Conservation (phyloP, 2,888 invertebrate genomes). For the Athrips mouffetella region DNA sequence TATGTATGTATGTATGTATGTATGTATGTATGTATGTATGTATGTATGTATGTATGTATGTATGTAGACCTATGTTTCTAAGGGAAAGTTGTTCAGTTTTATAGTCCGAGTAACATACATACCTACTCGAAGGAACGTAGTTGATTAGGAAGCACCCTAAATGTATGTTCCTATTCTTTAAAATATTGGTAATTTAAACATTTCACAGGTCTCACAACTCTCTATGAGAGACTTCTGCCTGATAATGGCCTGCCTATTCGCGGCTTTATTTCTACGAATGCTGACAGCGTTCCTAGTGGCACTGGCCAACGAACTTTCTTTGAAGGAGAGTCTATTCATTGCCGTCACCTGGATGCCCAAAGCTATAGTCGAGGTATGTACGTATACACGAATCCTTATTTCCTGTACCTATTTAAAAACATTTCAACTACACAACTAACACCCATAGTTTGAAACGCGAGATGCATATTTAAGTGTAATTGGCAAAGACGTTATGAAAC, state of each 20-base stretch:
- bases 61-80: too few relatives aligned
- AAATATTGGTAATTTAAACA: slow-evolving; percentile 8
- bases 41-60: too few relatives aligned
- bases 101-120: too few relatives aligned
- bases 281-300: slow-evolving; percentile 63
- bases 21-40: too few relatives aligned
- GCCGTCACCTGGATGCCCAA: slow-evolving; percentile 71
- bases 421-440: not conserved
- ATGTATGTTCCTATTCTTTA: not conserved
- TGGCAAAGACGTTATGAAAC: slow-evolving; percentile 15
- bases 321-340: slow-evolving; percentile 63
- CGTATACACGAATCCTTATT: not conserved
- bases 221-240: slow-evolving; percentile 48
- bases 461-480: slow-evolving; percentile 25
- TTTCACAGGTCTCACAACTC: slow-evolving; percentile 60
- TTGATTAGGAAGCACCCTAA: too few relatives aligned
- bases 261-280: slow-evolving; percentile 56
- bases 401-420: slow-evolving; percentile 9
- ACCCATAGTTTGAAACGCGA: not conserved
- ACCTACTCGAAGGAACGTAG: too few relatives aligned
- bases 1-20: too few relatives aligned
- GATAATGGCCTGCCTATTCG: slow-evolving; percentile 55
- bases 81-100: too few relatives aligned
- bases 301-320: slow-evolving; percentile 53
- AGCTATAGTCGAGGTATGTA: slow-evolving; percentile 66